phyloP scores from a whole-genome alignment of 2,888 invertebrate species.

The Philopedon plagiatum region DNA sequence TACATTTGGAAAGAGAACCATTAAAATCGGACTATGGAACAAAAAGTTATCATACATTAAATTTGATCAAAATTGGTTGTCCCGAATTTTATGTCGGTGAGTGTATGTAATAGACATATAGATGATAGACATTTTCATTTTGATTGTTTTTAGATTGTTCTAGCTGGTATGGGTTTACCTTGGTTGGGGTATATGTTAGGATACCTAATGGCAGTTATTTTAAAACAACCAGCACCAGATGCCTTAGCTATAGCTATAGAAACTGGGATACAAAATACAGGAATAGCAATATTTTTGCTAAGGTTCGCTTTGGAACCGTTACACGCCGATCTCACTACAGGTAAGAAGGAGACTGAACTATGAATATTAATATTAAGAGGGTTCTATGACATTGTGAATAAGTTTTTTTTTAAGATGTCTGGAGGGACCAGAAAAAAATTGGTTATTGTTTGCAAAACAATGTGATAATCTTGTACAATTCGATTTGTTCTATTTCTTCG shows the following conservation, averaged over 20 bases:
- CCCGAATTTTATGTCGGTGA: no score
- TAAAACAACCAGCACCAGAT: slow-evolving; percentile 77
- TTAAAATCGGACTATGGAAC: no score
- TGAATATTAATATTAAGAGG: background rate
- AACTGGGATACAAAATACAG: slow-evolving; percentile 95
- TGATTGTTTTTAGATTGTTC: slow-evolving; percentile 78
- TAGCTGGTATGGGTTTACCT: slow-evolving; percentile 86
- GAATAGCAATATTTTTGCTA: slow-evolving; percentile 90
- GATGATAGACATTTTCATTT: no score
- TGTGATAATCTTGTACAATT: no score
- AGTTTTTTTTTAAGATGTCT: no score
- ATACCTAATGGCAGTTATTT: slow-evolving; percentile 74
- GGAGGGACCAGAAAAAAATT: no score
- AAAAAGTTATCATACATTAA: no score
- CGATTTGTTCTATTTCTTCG: no score
- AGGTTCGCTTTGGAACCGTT: slow-evolving; percentile 87
- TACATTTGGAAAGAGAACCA: no score
- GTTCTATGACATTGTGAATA: no score
- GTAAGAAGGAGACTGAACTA: slow-evolving; percentile 66
- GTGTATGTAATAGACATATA: background rate
- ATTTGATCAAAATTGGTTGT: no score
- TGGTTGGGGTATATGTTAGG: slow-evolving; percentile 86
- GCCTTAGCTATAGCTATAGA: slow-evolving; percentile 92
- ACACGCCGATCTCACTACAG: slow-evolving; percentile 89
- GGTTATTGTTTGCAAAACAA: no score